phyloP scores from a whole-genome alignment of 2,797 vertebrate genomes.

The Enteromius radiatus region DNA sequence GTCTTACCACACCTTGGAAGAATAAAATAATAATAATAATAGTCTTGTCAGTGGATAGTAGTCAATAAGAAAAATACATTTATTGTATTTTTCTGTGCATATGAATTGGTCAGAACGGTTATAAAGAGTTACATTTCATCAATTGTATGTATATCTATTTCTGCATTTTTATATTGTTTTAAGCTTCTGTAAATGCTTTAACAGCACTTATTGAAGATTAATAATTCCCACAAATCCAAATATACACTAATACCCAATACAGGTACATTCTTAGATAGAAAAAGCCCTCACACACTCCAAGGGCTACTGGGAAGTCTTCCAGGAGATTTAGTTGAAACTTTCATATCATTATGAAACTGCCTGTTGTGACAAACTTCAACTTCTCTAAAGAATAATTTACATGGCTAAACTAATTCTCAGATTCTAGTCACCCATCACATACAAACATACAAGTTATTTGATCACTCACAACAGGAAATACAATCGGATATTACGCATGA shows the following conservation, averaged over 20 bases:
- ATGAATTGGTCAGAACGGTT: neutral
- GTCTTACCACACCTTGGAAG: neutral
- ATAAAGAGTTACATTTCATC: neutral
- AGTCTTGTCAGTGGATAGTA: neutral
- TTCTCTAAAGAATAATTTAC: conserved; percentile 20
- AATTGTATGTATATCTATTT: neutral
- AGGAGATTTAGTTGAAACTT: neutral
- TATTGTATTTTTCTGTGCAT: neutral
- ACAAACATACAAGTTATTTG: neutral
- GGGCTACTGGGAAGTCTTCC: neutral
- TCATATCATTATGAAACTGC: conserved; percentile 20
- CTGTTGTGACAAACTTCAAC: conserved; percentile 13
- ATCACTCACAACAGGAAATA: neutral
- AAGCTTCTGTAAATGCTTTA: neutral
- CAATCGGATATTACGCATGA: neutral
- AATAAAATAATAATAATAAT: neutral
- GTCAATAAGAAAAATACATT: neutral
- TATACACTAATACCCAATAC: neutral
- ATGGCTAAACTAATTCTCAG: neutral
- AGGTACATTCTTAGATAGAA: neutral
- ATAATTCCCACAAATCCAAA: neutral
- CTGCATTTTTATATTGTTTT: neutral
- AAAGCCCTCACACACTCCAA: neutral
- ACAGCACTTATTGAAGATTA: neutral
- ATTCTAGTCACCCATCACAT: neutral